Evolutionary conservation across 2,888 invertebrate species (phyloP), one percentile per base, ranked within the genome.

Genomic region (Aphidius colemani): DNA sequence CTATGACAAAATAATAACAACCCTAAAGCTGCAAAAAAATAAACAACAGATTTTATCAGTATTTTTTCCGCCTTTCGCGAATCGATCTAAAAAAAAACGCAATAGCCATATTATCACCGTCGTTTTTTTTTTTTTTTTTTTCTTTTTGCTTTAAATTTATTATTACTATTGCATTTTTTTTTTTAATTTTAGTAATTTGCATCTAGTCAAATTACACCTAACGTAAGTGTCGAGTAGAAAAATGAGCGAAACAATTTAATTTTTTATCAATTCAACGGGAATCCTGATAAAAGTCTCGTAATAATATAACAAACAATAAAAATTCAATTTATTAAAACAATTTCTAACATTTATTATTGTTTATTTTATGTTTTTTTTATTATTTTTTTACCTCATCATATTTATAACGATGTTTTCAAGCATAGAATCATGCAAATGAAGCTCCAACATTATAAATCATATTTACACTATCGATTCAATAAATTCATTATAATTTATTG

Each of bases 61-160:
- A 11, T n/a, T 61, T 65, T 65, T 65, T 60, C 59, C 64, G 41
- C 65, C 61, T 61, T 53, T 67, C 65, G 64, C 30, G 5, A 61
- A 69, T 70, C 68, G 68, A 70, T 70, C 68, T 65, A 30, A 30
- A 30, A 65, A 69, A 66, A 69, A 70, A 67, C 62, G 60, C 68
- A 61, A 69, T 68, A 67, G 61, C 50, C 59, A 59, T 61, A 68
- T 67, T 66, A 68, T 69, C 66, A 55, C 64, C 51, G 48, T 58
- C 61, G 40, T 39, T 10, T 40, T 58, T 41, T 61, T 43, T 43
- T 9, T 39, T n/a, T n/a, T n/a, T n/a, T n/a, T n/a, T n/a, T n/a
- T n/a, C n/a, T n/a, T n/a, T n/a, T n/a, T n/a, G n/a, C n/a, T 40
- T 45, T 56, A 40, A 60, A 46, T 56, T 46, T 45, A 53, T 39